Conservation (phyloP, 1,140 invertebrate genomes). For the Pseudomyrmex dendroicus region DNA sequence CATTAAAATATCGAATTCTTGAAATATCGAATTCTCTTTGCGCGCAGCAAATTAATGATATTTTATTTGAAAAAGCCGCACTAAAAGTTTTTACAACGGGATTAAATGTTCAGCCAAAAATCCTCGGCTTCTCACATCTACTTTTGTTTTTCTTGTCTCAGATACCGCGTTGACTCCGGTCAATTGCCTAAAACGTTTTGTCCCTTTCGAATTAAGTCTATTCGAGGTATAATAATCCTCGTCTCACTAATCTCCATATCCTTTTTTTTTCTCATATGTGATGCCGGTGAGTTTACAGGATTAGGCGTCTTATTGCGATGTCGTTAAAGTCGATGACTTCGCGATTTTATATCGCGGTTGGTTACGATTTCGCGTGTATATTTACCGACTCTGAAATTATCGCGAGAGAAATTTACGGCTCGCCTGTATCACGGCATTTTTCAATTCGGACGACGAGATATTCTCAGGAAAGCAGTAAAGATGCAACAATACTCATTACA, state of each 20-base stretch:
- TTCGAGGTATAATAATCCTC: constrained; percentile 30
- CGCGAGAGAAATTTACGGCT: constrained; percentile 54
- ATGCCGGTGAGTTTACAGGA: constrained; percentile 51
- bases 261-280: constrained; percentile 47
- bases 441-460: constrained; percentile 17
- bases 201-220: constrained; percentile 20
- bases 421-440: constrained; percentile 15
- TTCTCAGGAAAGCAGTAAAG: not conserved
- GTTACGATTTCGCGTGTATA: constrained; percentile 39
- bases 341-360: constrained; percentile 61
- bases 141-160: not conserved
- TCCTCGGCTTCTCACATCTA: not conserved
- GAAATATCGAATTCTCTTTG: not conserved
- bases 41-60: too few species aligned
- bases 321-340: constrained; percentile 71
- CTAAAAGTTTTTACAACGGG: constrained; percentile 33
- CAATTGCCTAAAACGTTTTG: constrained; percentile 34
- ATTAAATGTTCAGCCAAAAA: constrained; percentile 32
- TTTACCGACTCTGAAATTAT: constrained; percentile 59
- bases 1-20: not conserved
- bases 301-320: constrained; percentile 59
- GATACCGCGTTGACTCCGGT: not conserved
- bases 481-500: not conserved
- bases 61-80: not conserved
- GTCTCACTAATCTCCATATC: constrained; percentile 58